phyloP scores from a whole-genome alignment of 2,113 vertebrate species.

The Pteronura brasiliensis region DNA sequence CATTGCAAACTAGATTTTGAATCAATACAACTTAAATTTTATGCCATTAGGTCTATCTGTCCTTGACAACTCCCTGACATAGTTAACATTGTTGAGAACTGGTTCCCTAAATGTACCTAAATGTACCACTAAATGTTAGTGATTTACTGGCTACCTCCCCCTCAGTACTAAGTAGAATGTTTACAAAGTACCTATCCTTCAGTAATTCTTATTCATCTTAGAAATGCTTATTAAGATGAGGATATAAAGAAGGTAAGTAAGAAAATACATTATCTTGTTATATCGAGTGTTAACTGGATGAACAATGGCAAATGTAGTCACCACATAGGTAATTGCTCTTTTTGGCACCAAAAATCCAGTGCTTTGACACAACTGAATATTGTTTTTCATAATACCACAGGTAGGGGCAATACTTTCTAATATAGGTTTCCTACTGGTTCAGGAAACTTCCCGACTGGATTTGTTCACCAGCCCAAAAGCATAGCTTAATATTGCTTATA shows the following conservation, averaged over 20 bases:
- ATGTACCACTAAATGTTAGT: not conserved
- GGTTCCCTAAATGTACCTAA: not conserved
- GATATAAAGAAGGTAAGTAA: not conserved
- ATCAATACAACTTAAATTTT: constrained; percentile 27
- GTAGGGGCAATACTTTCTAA: not conserved
- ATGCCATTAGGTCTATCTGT: not conserved
- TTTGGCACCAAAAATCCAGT: not conserved
- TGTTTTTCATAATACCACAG: not conserved
- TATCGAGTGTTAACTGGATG: not conserved
- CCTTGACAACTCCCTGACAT: not conserved
- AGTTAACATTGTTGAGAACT: not conserved
- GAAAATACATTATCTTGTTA: not conserved
- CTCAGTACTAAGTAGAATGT: not conserved
- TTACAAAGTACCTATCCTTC: not conserved
- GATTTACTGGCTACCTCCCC: not conserved
- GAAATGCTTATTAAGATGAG: not conserved
- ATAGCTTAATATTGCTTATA: not conserved
- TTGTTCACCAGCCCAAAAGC: not conserved
- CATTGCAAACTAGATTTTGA: not conserved
- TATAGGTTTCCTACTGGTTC: not conserved
- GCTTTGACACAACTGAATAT: not conserved
- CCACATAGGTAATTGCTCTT: not conserved
- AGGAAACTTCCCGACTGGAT: not conserved
- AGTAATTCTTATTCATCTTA: not conserved
- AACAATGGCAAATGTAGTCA: not conserved